Conservation (phyloP, 2,888 invertebrate species). For the Oeneis ivallda region DNA sequence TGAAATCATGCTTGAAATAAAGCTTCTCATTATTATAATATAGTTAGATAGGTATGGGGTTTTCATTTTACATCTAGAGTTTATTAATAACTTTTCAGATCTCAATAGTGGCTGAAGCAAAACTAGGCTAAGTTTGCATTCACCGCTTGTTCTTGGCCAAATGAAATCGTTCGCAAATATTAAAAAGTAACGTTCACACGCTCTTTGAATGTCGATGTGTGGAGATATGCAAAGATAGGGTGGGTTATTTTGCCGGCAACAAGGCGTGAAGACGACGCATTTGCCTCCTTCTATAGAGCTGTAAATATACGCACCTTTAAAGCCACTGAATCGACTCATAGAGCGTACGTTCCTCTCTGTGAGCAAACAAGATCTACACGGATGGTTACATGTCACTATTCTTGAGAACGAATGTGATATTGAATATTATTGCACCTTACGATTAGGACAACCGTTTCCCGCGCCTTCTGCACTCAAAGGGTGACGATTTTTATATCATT, state of each 20-base stretch:
- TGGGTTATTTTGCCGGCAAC: conserved; percentile 58
- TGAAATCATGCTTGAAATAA: too few relatives aligned
- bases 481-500: too few relatives aligned
- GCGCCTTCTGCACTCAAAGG: too few relatives aligned
- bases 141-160: not conserved
- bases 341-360: conserved; percentile 43
- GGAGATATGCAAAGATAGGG: conserved; percentile 58
- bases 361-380: conserved; percentile 37
- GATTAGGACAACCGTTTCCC: too few relatives aligned
- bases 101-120: conserved; percentile 25
- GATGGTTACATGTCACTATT: conserved; percentile 41
- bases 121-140: conserved; percentile 23
- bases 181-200: conserved; percentile 28
- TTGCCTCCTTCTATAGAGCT: conserved; percentile 71
- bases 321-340: conserved; percentile 73
- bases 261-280: conserved; percentile 70
- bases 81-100: conserved; percentile 33
- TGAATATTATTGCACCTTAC: not conserved
- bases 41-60: too few relatives aligned
- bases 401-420: conserved; percentile 26
- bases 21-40: too few relatives aligned
- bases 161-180: conserved; percentile 35
- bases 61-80: not conserved
- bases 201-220: conserved; percentile 36
- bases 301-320: conserved; percentile 74